A percentile compares a stretch with the other conserved stretches of the same genome.
These are phyloP conservation scores for Delichon dasypus DNA, from an alignment of 2,797 vertebrate species.

Conservation along the genomic window DNA sequence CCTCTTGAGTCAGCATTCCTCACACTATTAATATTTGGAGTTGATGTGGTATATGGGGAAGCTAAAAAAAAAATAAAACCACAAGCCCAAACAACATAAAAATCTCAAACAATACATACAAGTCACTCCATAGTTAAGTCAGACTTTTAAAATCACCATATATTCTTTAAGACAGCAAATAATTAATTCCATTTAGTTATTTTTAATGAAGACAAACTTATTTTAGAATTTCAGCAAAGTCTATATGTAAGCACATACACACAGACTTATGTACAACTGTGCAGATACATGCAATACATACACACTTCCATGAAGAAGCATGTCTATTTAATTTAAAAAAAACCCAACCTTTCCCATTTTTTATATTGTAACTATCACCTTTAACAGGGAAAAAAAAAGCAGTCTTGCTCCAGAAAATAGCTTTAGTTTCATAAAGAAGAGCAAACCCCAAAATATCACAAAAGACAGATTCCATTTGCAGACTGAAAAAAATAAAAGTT, in stretches of 20 bases:
- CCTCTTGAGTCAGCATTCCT: slow-evolving; percentile 91
- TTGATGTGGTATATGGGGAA: slow-evolving; percentile 88
- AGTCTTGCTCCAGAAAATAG: not conserved
- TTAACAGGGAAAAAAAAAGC: not conserved
- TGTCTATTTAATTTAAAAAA: not conserved
- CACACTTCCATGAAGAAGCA: not conserved
- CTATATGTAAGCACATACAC: not conserved
- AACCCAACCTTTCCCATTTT: not conserved
- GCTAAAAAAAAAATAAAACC: slow-evolving; percentile 71
- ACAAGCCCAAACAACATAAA: not conserved
- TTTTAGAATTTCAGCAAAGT: not conserved
- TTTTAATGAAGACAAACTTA: not conserved
- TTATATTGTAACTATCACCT: not conserved
- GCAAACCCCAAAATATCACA: not conserved
- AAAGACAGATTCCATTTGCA: not conserved
- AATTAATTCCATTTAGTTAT: not conserved
- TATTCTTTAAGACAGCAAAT: not conserved
- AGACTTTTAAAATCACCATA: not conserved
- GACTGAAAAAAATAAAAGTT: not conserved
- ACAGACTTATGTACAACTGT: not conserved
- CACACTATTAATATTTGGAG: slow-evolving; percentile 87
- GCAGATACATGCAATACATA: not conserved
- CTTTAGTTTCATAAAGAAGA: not conserved
- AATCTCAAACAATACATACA: not conserved
- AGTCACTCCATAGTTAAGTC: not conserved